Evolutionary conservation across 2,888 invertebrate genomes (phyloP).

Genomic region (Meteorus cinctellus): DNA sequence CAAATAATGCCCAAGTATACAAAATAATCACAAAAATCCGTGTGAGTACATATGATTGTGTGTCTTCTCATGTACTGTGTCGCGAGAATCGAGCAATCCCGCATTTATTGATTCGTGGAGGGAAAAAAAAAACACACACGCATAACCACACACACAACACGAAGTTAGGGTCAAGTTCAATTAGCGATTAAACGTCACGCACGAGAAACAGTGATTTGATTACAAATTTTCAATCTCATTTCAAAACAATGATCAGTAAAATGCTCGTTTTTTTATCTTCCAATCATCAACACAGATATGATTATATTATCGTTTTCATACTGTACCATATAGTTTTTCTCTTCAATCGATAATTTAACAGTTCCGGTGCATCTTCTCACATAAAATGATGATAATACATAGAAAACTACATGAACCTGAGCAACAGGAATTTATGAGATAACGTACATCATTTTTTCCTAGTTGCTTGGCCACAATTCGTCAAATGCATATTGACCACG

Average conservation of each 20-base stretch:
- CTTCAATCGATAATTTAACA: too few relatives aligned
- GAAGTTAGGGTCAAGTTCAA: slow-evolving; percentile 41
- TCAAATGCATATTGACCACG: too few relatives aligned
- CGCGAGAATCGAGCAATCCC: not conserved
- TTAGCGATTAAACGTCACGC: slow-evolving; percentile 32
- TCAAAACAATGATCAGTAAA: not conserved
- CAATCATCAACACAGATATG: too few relatives aligned
- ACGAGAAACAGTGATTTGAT: slow-evolving; percentile 28
- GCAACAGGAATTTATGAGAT: not conserved
- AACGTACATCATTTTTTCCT: too few relatives aligned
- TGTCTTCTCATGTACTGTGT: not conserved
- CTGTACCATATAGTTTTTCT: too few relatives aligned
- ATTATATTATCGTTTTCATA: too few relatives aligned
- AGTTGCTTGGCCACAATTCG: too few relatives aligned
- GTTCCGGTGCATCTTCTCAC: too few relatives aligned
- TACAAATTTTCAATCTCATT: slow-evolving; percentile 19
- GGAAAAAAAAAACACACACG: not conserved
- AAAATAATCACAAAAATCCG: not conserved
- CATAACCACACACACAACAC: too few relatives aligned
- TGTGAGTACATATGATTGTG: not conserved
- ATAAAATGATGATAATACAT: not conserved
- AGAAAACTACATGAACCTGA: not conserved
- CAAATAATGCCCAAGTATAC: not conserved
- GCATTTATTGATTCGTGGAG: not conserved
- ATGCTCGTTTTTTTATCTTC: too few relatives aligned